Evolutionary conservation across 2,113 vertebrate genomes (phyloP).

Genomic region (Sus scrofa): T2T-Sscrofa CM000812.6:280793001-280793500

Average conservation of each 20-base stretch:
- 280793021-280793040: neutral
- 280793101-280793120: neutral
- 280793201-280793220: neutral
- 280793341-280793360: neutral
- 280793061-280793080: accelerated
- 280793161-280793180: neutral
- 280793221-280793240: neutral
- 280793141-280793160: neutral
- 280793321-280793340: neutral
- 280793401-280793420: neutral
- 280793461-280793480: neutral
- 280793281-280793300: accelerated
- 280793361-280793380: neutral
- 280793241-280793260: neutral
- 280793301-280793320: neutral
- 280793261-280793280: accelerated
- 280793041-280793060: neutral
- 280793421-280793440: neutral
- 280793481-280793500: neutral
- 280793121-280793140: neutral
- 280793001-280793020: neutral
- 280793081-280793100: neutral
- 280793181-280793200: neutral
- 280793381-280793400: neutral
- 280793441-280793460: neutral